Conservation (phyloP, 2,113 vertebrate species). For the Sigmodon hispidus region DNA sequence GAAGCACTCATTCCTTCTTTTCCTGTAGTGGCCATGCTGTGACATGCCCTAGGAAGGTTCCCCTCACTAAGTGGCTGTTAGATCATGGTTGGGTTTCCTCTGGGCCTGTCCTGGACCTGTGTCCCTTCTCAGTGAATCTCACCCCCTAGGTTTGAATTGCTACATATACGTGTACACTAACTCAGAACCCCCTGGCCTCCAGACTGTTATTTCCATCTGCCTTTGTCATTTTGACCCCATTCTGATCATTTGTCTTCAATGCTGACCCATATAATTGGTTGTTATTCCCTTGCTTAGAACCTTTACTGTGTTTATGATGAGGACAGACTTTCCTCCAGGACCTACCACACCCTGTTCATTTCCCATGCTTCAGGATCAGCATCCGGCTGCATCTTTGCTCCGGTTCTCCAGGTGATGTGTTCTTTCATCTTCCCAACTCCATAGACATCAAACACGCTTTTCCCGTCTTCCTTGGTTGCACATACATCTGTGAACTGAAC, state of each 20-base stretch:
- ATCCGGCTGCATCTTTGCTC: background rate
- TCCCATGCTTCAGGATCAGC: background rate
- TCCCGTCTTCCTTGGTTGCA: background rate
- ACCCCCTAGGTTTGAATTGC: background rate
- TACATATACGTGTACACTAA: background rate
- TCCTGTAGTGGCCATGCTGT: background rate
- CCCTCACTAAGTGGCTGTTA: background rate
- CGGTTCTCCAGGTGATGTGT: background rate
- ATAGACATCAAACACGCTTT: fast-evolving
- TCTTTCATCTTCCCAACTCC: background rate
- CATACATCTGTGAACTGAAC: background rate
- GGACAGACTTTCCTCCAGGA: background rate
- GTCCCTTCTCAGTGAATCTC: background rate
- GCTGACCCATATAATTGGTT: background rate
- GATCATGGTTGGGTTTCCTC: background rate
- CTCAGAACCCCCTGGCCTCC: background rate
- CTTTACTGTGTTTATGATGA: background rate
- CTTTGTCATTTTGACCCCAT: background rate
- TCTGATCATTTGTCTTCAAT: background rate
- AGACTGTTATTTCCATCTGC: background rate
- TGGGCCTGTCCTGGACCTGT: background rate
- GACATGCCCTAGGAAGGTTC: background rate
- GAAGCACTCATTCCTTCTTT: background rate
- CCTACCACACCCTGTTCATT: background rate
- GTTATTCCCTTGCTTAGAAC: background rate